Evolutionary conservation across 2,888 invertebrate genomes (phyloP).

Genomic region (Saturnia pavonia): DNA sequence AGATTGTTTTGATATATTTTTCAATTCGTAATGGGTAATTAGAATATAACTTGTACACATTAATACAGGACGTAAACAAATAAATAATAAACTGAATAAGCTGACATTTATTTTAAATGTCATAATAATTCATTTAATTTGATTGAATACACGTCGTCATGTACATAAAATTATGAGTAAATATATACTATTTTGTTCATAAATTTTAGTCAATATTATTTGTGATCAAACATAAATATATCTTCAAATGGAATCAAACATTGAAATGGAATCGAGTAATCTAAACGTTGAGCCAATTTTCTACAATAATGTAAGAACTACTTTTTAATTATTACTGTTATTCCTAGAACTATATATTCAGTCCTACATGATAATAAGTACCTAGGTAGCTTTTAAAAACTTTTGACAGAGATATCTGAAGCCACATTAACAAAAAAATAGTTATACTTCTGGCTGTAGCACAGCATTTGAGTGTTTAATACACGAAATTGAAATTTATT

Average conservation of each 20-base stretch:
- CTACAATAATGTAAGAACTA: background rate
- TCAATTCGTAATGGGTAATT: background rate
- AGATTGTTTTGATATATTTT: background rate
- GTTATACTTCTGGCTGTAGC: too few relatives aligned
- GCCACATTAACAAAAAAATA: too few relatives aligned
- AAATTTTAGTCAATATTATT: background rate
- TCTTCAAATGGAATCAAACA: slow-evolving; percentile 7
- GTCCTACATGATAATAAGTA: too few relatives aligned
- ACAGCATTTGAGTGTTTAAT: too few relatives aligned
- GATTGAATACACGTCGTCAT: too few relatives aligned
- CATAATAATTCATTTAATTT: too few relatives aligned
- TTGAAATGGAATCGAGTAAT: background rate
- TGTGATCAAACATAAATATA: slow-evolving; percentile 11
- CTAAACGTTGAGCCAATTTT: background rate
- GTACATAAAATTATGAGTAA: background rate
- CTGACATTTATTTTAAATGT: too few relatives aligned
- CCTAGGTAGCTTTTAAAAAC: too few relatives aligned
- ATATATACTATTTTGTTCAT: background rate
- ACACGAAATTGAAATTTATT: too few relatives aligned
- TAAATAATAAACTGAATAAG: background rate
- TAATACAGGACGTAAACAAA: background rate
- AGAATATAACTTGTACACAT: background rate
- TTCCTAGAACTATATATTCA: too few relatives aligned
- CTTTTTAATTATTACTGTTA: background rate
- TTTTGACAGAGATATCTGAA: too few relatives aligned